These are phyloP conservation scores for Novumbra hubbsi DNA, from an alignment of 2,797 vertebrate genomes.

Conservation along the genomic window DNA sequence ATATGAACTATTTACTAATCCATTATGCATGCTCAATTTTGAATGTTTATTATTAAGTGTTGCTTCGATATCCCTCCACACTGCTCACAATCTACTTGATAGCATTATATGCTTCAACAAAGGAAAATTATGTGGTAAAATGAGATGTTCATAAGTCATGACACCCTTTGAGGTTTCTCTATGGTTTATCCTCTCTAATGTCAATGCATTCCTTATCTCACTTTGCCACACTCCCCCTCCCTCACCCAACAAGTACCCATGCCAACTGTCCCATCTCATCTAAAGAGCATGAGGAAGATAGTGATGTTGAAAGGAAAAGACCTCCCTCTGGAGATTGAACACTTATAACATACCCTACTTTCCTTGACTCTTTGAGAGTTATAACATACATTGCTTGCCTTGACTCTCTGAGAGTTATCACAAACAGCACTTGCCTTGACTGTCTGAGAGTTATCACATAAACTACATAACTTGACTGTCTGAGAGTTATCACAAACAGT, in stretches of 20 bases:
- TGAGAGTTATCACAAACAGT: too few relatives aligned
- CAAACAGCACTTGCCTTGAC: not conserved
- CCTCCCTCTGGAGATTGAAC: not conserved
- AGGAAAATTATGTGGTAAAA: too few relatives aligned
- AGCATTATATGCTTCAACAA: too few relatives aligned
- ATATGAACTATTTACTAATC: too few relatives aligned
- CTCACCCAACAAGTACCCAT: slow-evolving; percentile 48
- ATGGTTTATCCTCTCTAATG: slow-evolving; percentile 63
- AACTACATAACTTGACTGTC: too few relatives aligned
- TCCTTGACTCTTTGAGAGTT: not conserved
- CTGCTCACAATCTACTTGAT: too few relatives aligned
- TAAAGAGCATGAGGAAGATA: not conserved
- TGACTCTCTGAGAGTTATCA: too few relatives aligned
- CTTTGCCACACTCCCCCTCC: slow-evolving; percentile 38
- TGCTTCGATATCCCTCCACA: too few relatives aligned
- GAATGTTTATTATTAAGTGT: too few relatives aligned
- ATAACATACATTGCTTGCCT: not conserved
- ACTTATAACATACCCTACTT: too few relatives aligned
- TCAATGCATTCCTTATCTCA: slow-evolving; percentile 64
- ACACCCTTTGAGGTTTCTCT: slow-evolving; percentile 23
- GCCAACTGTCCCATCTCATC: not conserved
- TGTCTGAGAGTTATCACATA: slow-evolving; percentile 3
- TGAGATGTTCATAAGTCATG: too few relatives aligned
- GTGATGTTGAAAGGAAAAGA: not conserved
- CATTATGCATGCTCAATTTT: too few relatives aligned